These are phyloP conservation scores for Acyrthosiphon pisum DNA, from an alignment of 1,140 invertebrate genomes.

Conservation along the genomic window DNA sequence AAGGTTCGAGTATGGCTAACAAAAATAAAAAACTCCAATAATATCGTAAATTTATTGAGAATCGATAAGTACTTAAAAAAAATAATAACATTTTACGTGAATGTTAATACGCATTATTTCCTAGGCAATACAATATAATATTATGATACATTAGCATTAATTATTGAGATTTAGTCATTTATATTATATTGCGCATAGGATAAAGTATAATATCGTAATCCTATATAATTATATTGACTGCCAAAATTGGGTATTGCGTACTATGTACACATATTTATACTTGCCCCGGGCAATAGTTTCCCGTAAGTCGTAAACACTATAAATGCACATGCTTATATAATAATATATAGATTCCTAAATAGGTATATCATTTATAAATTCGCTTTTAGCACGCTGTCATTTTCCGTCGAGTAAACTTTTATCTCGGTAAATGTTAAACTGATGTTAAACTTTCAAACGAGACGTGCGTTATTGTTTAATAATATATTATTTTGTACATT, in stretches of 20 bases:
- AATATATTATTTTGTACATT: not conserved
- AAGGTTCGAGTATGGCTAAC: not conserved
- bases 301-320: not conserved
- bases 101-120: not conserved
- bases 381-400: not conserved
- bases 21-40: not conserved
- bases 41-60: not conserved
- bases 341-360: not conserved
- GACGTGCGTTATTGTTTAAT: not conserved
- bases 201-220: not conserved
- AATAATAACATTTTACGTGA: not conserved
- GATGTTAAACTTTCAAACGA: not conserved
- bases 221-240: no score
- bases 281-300: no score
- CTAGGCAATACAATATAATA: not conserved
- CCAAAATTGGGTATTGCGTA: no score
- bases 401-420: not conserved
- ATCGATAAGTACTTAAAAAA: not conserved
- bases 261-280: no score
- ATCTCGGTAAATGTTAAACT: not conserved
- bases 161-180: not conserved
- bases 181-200: not conserved
- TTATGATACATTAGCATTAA: not conserved
- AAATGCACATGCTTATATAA: not conserved
- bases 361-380: not conserved